These are phyloP conservation scores for Lithodes maja DNA, from an alignment of 2,888 invertebrate species.

Conservation along the genomic window DNA sequence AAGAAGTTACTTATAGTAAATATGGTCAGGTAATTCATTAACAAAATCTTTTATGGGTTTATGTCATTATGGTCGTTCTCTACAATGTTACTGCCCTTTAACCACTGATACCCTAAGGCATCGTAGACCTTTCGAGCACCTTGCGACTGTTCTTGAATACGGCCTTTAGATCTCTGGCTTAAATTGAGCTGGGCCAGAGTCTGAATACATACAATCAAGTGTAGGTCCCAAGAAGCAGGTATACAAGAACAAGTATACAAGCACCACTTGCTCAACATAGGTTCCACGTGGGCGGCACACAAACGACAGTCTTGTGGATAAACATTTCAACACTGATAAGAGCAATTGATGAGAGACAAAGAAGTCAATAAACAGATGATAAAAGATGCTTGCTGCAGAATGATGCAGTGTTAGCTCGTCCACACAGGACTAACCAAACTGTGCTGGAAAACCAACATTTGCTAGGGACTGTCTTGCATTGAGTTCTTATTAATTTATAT, in stretches of 20 bases:
- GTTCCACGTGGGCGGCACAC: slow-evolving; percentile 67
- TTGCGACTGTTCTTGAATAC: background rate
- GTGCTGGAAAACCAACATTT: slow-evolving; percentile 64
- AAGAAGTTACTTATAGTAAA: too few relatives aligned
- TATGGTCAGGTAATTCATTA: too few relatives aligned
- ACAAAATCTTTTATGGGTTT: too few relatives aligned
- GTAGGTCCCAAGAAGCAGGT: slow-evolving; percentile 64
- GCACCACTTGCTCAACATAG: slow-evolving; percentile 67
- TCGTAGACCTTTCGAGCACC: too few relatives aligned
- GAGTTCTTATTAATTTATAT: background rate
- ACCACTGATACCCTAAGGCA: too few relatives aligned
- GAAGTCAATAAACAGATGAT: slow-evolving; percentile 66
- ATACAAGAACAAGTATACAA: slow-evolving; percentile 65
- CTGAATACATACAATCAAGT: slow-evolving; percentile 65
- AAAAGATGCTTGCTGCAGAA: slow-evolving; percentile 64
- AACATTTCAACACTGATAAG: slow-evolving; percentile 67
- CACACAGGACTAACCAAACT: slow-evolving; percentile 64
- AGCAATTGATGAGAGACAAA: slow-evolving; percentile 60
- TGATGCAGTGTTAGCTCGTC: slow-evolving; percentile 65
- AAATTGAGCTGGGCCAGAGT: slow-evolving; percentile 54
- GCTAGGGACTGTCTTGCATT: slow-evolving; percentile 41
- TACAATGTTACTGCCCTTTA: too few relatives aligned
- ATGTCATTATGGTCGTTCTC: too few relatives aligned
- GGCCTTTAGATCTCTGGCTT: background rate
- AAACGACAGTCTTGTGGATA: slow-evolving; percentile 65